These are phyloP conservation scores for Zaprionus nigranus DNA, from an alignment of 1,140 invertebrate species.

Conservation along the genomic window DNA sequence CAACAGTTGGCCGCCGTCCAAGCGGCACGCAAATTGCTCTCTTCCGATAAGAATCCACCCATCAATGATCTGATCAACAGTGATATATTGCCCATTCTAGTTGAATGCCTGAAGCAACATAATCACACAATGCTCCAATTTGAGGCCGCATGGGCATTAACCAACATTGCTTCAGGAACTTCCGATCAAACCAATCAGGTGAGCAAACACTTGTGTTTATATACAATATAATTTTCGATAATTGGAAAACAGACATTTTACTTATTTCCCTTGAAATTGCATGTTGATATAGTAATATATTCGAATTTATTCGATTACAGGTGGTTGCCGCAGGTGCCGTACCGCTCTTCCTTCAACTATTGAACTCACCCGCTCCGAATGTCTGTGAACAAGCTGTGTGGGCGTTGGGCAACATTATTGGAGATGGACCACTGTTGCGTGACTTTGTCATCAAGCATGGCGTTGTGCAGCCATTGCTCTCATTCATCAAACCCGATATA, in stretches of 20 bases:
- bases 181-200: slow-evolving; percentile 95
- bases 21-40: slow-evolving; percentile 96
- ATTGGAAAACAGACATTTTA: neutral
- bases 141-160: slow-evolving; percentile 99
- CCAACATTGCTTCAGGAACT: slow-evolving; percentile 99
- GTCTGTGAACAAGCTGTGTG: slow-evolving; percentile 99
- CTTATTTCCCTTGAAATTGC: neutral
- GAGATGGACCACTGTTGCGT: slow-evolving; percentile 94
- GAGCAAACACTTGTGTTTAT: neutral
- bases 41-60: slow-evolving; percentile 99
- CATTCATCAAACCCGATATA: slow-evolving; percentile 97
- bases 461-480: slow-evolving; percentile 94
- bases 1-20: slow-evolving; percentile 93
- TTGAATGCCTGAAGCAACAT: slow-evolving; percentile 93
- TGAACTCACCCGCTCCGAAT: slow-evolving; percentile 97
- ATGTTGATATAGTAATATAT: neutral
- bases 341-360: slow-evolving; percentile 95
- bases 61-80: slow-evolving; percentile 97
- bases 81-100: slow-evolving; percentile 97
- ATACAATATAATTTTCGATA: neutral
- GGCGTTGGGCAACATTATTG: slow-evolving; percentile 98
- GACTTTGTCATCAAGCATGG: slow-evolving; percentile 97
- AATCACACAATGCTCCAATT: slow-evolving; percentile 98
- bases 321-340: slow-evolving; percentile 98
- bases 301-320: slow-evolving; percentile 84